Evolutionary conservation across 2,797 vertebrate species (phyloP).

Genomic region (Fundulus diaphanus): DNA sequence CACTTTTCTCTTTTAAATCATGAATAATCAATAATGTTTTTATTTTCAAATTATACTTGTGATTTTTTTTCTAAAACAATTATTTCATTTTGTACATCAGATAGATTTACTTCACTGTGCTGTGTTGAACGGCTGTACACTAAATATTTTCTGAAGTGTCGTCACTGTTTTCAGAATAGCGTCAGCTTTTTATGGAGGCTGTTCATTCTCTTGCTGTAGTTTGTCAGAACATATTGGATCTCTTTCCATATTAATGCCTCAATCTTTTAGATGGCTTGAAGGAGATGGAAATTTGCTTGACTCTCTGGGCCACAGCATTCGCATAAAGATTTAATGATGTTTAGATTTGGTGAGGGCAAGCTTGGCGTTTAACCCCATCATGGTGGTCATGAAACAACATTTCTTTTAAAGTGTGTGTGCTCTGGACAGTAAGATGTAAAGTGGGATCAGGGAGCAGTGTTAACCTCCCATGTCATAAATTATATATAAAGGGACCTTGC

Average conservation of each 20-base stretch:
- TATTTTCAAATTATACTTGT: not conserved
- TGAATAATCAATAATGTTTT: too few species aligned
- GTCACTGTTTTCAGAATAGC: not conserved
- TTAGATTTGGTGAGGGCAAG: constrained; percentile 10
- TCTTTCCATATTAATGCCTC: not conserved
- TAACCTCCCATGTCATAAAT: not conserved
- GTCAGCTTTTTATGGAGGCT: constrained; percentile 8
- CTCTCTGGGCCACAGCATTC: not conserved
- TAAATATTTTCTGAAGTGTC: not conserved
- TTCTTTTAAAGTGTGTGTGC: not conserved
- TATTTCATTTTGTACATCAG: not conserved
- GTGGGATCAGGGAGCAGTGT: not conserved
- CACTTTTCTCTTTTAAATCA: too few species aligned
- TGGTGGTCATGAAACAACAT: not conserved
- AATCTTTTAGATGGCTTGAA: not conserved
- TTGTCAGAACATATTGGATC: constrained; percentile 33
- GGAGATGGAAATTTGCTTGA: constrained; percentile 6
- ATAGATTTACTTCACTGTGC: not conserved
- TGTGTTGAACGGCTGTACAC: not conserved
- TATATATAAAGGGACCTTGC: not conserved
- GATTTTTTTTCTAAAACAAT: not conserved
- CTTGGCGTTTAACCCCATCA: not conserved
- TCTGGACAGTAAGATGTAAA: not conserved
- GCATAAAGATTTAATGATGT: constrained; percentile 23
- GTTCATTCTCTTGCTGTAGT: constrained; percentile 14